Evolutionary conservation across 2,888 invertebrate genomes (phyloP).

Genomic region (Marronus borbonicus): DNA sequence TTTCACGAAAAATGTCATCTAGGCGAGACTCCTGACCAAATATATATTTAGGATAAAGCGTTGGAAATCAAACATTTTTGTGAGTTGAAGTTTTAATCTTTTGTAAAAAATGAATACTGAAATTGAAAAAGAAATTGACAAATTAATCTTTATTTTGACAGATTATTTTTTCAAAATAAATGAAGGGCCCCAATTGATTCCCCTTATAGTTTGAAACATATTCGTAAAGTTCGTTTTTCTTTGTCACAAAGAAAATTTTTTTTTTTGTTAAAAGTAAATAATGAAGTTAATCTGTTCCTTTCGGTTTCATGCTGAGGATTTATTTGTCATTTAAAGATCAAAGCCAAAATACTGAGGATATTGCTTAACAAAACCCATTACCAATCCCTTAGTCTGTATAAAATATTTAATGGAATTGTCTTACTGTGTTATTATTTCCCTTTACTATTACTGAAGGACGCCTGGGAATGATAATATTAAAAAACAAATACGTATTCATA

Average conservation of each 20-base stretch:
- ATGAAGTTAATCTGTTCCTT: neutral
- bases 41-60: neutral
- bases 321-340: slow-evolving; percentile 27
- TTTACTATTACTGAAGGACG: neutral
- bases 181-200: neutral
- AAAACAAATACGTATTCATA: slow-evolving; percentile 34
- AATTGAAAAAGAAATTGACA: neutral
- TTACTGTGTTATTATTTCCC: neutral
- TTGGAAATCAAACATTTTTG: neutral
- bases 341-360: neutral
- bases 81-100: neutral
- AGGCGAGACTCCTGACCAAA: neutral
- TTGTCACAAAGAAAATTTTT: too few relatives aligned
- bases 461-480: slow-evolving; percentile 18
- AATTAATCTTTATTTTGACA: neutral
- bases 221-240: neutral
- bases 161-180: neutral
- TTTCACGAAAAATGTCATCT: neutral
- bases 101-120: neutral
- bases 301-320: neutral
- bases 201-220: too few relatives aligned
- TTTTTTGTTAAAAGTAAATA: slow-evolving; percentile 2
- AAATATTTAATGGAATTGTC: slow-evolving; percentile 10
- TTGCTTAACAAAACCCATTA: slow-evolving; percentile 21
- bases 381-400: neutral